Percentiles rank a stretch among this genome's conserved stretches.
These are phyloP conservation scores for Calidris pygmaea DNA, from an alignment of 2,113 vertebrate species.

Conservation along the genomic window DNA sequence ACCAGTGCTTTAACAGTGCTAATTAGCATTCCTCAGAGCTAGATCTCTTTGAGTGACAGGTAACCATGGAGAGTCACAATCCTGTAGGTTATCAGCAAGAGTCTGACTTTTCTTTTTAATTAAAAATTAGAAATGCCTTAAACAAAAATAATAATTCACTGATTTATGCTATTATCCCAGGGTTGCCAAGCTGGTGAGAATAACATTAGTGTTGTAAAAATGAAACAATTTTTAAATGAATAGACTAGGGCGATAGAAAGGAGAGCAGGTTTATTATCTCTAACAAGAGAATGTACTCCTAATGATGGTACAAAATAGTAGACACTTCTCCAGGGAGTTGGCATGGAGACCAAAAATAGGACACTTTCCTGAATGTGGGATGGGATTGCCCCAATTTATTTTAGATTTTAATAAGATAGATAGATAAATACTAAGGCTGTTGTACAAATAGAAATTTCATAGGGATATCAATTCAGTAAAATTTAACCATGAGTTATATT, in stretches of 20 bases:
- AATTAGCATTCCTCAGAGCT: constrained; percentile 79
- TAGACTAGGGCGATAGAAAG: background rate
- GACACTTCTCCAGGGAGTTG: constrained; percentile 39
- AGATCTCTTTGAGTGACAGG: constrained; percentile 76
- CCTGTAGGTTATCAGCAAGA: constrained; percentile 72
- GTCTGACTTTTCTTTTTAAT: constrained; percentile 74
- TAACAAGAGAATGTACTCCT: background rate
- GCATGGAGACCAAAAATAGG: constrained; percentile 48
- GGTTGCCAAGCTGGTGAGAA: constrained; percentile 55
- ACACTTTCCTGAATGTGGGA: constrained; percentile 17
- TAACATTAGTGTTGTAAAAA: constrained; percentile 43
- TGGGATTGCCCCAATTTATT: constrained; percentile 42
- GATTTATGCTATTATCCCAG: constrained; percentile 57
- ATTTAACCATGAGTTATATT: background rate
- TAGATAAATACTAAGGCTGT: constrained; percentile 27
- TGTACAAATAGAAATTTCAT: constrained; percentile 1
- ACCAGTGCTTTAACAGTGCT: constrained; percentile 64
- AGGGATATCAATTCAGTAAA: background rate
- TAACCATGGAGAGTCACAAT: constrained; percentile 81
- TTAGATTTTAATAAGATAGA: constrained; percentile 33
- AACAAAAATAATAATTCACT: constrained; percentile 68
- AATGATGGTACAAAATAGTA: constrained; percentile 60
- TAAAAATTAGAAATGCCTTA: constrained; percentile 76
- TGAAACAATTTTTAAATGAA: constrained; percentile 61
- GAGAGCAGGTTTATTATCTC: constrained; percentile 52